phyloP scores from a whole-genome alignment of 2,113 vertebrate species.

The Microtus pennsylvanicus region DNA sequence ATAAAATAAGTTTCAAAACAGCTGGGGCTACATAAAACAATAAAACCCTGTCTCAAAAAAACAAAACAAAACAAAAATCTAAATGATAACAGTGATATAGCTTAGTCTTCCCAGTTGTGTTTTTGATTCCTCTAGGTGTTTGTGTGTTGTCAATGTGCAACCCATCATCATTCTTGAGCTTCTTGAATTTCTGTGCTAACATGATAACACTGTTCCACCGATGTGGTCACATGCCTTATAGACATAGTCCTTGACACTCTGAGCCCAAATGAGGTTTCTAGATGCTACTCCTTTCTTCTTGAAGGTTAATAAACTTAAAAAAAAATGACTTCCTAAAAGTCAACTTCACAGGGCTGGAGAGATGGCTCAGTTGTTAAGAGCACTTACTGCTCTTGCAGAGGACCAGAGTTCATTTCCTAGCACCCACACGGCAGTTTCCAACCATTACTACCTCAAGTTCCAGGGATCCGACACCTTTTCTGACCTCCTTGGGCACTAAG shows the following conservation, averaged over 20 bases:
- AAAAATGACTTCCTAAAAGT: background rate
- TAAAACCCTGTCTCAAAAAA: background rate
- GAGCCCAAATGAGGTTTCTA: background rate
- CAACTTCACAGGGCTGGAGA: background rate
- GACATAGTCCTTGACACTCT: background rate
- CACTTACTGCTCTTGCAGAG: background rate
- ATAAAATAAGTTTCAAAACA: background rate
- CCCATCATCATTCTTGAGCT: background rate
- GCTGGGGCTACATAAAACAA: background rate
- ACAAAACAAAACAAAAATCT: background rate
- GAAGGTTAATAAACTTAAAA: background rate
- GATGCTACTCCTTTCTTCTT: background rate
- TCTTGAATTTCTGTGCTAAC: background rate
- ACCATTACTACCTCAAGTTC: background rate
- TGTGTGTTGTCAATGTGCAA: background rate
- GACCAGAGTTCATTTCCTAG: background rate
- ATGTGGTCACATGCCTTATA: background rate
- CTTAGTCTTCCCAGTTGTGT: background rate
- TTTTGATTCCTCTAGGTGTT: conserved; percentile 1
- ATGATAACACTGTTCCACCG: background rate
- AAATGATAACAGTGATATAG: background rate
- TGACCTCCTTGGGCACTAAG: background rate
- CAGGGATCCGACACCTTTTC: background rate
- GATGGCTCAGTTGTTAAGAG: background rate
- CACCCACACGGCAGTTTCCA: background rate